Base-by-base conservation (phyloP, 2,888 invertebrate genomes). In the Rhingia rostrata region DNA sequence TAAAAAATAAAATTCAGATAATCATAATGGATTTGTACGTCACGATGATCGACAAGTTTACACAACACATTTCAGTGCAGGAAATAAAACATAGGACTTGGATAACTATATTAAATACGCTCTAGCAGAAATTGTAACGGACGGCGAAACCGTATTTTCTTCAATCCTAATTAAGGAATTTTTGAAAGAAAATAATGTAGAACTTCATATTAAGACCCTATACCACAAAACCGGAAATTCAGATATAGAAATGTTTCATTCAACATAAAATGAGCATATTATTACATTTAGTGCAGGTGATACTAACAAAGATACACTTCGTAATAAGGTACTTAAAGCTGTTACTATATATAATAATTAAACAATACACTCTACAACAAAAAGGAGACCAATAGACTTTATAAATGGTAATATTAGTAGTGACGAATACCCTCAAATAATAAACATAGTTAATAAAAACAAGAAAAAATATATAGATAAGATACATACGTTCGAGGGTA, bases 261-360 rank as follows among this genome's bases (percentile, higher is more conserved):
- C 70, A 10, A 82, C 64, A 9, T 37, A 64, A 6, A 82, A 82
- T 14, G 66, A 82, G 49, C 66, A 82, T 35, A 45, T 72, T 14
- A 10, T 61, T 30, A 66, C 75, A 54, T 66, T 75, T 54, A 58
- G 22, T 3, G 69, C 69, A 7, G 74, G 60, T 32, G 12, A 72
- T 22, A 64, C 22, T 37, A 67, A 60, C 22, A 53, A 35, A 32
- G 33, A 63, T 14, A 63, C 70, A 9, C 37, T 81, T 6, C 66
- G 41, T 30, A 22, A 22, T 22, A 22, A 22, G 22, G 22, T 22
- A 22, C 22, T 22, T 2, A 22, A 22, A 22, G 22, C 22, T 22
- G 22, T 22, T 2, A 22, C 22, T 22, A 22, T 22, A 22, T 22
- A 22, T 2, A 22, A 22, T 2, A 22, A 56, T 43, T 12, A 49